These are phyloP conservation scores for Anagrus nilaparvatae DNA, from an alignment of 1,140 invertebrate genomes.

Conservation along the genomic window DNA sequence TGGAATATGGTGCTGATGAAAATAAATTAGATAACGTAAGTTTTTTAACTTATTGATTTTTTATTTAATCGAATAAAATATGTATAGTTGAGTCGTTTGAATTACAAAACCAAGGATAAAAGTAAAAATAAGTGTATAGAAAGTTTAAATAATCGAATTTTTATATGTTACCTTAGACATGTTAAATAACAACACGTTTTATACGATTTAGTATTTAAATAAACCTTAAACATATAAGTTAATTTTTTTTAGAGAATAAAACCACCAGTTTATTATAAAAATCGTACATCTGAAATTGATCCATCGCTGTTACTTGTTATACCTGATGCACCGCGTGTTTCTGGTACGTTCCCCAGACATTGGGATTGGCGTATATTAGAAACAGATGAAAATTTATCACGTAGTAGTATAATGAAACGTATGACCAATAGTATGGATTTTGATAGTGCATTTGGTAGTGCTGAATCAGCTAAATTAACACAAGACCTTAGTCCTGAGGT, in stretches of 20 bases:
- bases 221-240: constrained; percentile 9
- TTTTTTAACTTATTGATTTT: constrained; percentile 15
- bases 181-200: no score
- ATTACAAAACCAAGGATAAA: no score
- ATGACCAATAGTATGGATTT: constrained; percentile 15
- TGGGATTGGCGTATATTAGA: constrained; percentile 66
- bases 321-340: constrained; percentile 68
- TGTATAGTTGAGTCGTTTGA: no score
- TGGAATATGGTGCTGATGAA: constrained; percentile 67
- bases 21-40: constrained; percentile 72
- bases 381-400: constrained; percentile 27
- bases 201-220: no score
- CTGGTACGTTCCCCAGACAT: constrained; percentile 52
- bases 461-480: constrained; percentile 20
- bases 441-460: constrained; percentile 29
- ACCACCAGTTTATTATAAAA: constrained; percentile 66
- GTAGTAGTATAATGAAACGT: constrained; percentile 18
- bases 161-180: no score
- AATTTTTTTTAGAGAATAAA: constrained; percentile 59
- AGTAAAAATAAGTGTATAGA: no score
- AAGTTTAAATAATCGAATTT: no score
- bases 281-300: constrained; percentile 64
- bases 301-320: constrained; percentile 53
- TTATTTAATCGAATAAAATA: constrained; percentile 2
- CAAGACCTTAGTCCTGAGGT: constrained; percentile 11